Base-by-base conservation (phyloP, 2,797 vertebrate species). In the Lepus townsendii region DNA sequence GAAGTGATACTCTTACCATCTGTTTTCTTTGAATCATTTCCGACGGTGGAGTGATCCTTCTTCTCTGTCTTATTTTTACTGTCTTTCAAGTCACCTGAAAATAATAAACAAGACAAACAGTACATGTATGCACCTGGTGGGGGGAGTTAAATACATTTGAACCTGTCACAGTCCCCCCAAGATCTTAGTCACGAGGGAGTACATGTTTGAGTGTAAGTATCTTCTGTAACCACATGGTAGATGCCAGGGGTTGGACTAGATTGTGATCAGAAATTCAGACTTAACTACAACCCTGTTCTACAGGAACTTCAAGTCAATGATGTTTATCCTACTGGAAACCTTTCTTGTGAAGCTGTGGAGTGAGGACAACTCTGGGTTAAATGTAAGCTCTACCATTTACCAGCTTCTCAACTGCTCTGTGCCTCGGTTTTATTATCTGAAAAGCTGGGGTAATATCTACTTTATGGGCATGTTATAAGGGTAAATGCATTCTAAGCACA, bases 41-140 rank as follows among this genome's bases (percentile, higher is more conserved):
- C 94, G 42, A 91, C 24, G 60, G 27, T 72, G 35, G 97, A 91
- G 17, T 97, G 97, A 97, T 98, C 97, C 96, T 98, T 98, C 96
- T 97, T 97, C 73, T 97, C 97, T 82, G 96, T 73, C 80, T 98
- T 92, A 75, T 96, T 98, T 94, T 30, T 97, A 62, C 96, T 96
- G 82, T 98, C 97, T 94, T 98, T 98, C 96, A 98, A 96, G 95
- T 98, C 97, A 97, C 97, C 98, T 98, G 94, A 83, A 98, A 98
- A 92, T 68, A 97, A 97, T 77, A 94, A 96, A 92, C 75, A 94
- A 54, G 86, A 94, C 76, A 97, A 94, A 95, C n/a, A 95, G 54
- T 90, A 35, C 69, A 86, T 62, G 60, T 73, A 85, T 69, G 86
- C 10, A 88, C 93, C 63, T 89, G 32, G 30, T 90, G 26, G 5